Base-by-base conservation (phyloP, 2,113 vertebrate species). In the Clarias gariepinus region DNA sequence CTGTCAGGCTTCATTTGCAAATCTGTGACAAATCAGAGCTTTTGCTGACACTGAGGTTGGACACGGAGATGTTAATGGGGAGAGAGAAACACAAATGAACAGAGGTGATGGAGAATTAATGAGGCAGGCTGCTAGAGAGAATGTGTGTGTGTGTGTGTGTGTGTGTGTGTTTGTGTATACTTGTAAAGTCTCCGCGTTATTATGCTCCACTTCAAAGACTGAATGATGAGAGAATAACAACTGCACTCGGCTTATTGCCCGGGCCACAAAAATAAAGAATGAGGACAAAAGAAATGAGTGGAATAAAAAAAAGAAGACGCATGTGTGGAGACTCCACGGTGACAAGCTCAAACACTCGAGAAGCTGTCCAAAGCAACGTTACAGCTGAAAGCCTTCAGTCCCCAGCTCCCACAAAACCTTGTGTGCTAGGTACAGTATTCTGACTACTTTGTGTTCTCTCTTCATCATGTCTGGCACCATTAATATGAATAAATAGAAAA, bases 191-290 rank as follows among this genome's bases (percentile, higher is more conserved):
- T 28, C 81, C 74, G 55, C 23, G 82, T 88, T 63, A 61, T 57
- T 77, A 12, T 41, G 85, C 91, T 87, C 87, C 88, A 93, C 87
- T 92, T 92, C 85, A 90, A 87, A 89, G 87, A 78, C 88, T 88
- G 88, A 89, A 88, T 79, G 86, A 63, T 71, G 53, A 28, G 68
- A 84, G 89, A 88, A 89, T 86, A 87, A 60, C 76, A 88, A 89
- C 84, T 63, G 87, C 12, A 23, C 53, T 84, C 47, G 90, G 89
- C 88, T 69, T 87, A 88, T 81, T 64, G 82, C 88, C 86, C 85
- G 66, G 78, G 60, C n/a, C 58, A 71, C 23, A 21, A 79, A 41
- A 76, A 63, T 47, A 79, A 73, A 33, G 10, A n/a, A 66, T 68
- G 55, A 30, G 68, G 80, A 60, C 16, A 47, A 85, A 79, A 53